Evolutionary conservation across 1,140 invertebrate species (phyloP).

Genomic region (Dreissena polymorpha): DNA sequence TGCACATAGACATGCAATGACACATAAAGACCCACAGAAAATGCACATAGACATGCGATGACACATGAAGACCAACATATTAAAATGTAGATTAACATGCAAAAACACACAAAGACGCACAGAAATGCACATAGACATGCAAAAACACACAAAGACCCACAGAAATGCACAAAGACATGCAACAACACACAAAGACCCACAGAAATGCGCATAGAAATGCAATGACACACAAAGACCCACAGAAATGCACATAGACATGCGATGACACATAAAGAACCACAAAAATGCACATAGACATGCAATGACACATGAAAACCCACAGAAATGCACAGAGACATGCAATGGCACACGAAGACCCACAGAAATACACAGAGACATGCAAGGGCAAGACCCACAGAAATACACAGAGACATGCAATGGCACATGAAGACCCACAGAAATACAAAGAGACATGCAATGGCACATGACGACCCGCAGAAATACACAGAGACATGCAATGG

Average conservation of each 20-base stretch:
- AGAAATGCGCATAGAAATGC: neutral
- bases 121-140: neutral
- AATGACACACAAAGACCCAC: neutral
- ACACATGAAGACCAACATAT: neutral
- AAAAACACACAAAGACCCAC: neutral
- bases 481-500: neutral
- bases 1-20: neutral
- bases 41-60: neutral
- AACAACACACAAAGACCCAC: neutral
- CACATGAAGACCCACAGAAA: neutral
- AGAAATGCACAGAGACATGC: neutral
- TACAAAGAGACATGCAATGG: neutral
- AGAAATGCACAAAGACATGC: neutral
- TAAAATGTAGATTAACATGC: neutral
- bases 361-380: neutral
- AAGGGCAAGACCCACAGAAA: neutral
- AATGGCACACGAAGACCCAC: neutral
- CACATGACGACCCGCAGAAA: neutral
- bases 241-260: neutral
- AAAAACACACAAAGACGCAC: neutral
- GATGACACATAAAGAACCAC: neutral
- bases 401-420: neutral
- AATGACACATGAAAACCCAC: neutral
- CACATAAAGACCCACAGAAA: neutral
- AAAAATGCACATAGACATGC: neutral